These are phyloP conservation scores for Danio choprae DNA, from an alignment of 2,797 vertebrate genomes.

Conservation along the genomic window DNA sequence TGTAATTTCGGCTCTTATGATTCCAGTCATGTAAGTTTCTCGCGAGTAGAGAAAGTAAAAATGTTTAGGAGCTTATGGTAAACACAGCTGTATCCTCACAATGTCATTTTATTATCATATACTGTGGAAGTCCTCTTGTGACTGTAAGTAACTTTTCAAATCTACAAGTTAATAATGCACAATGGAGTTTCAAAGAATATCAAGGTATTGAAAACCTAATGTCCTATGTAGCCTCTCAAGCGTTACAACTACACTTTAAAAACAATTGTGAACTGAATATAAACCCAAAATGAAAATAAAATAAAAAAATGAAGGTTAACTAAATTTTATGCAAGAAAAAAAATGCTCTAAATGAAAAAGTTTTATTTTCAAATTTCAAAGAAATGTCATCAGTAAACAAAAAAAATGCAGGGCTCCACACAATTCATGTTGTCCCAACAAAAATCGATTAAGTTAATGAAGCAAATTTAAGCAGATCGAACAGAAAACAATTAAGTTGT, in stretches of 20 bases:
- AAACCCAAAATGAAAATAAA: too few species aligned
- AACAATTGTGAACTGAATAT: too few species aligned
- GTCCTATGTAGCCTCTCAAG: neutral
- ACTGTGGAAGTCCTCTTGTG: neutral
- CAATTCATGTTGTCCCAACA: too few species aligned
- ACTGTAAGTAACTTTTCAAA: neutral
- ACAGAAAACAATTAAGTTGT: too few species aligned
- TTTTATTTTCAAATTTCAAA: too few species aligned
- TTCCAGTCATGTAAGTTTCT: neutral
- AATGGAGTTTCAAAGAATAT: neutral
- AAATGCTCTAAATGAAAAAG: too few species aligned
- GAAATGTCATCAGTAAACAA: too few species aligned
- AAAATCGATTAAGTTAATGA: too few species aligned
- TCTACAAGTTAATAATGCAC: neutral
- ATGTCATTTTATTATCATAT: neutral
- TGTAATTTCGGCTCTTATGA: neutral
- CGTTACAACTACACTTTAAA: neutral
- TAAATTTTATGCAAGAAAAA: too few species aligned
- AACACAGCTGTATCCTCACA: slow-evolving; percentile 12
- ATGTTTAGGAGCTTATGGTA: neutral
- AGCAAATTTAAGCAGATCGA: too few species aligned
- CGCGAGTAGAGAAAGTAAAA: neutral
- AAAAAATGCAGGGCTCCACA: too few species aligned
- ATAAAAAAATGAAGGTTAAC: too few species aligned
- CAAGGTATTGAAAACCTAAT: slow-evolving; percentile 1